These are phyloP conservation scores for Anastatus disparis DNA, from an alignment of 1,140 invertebrate species.

Conservation along the genomic window DNA sequence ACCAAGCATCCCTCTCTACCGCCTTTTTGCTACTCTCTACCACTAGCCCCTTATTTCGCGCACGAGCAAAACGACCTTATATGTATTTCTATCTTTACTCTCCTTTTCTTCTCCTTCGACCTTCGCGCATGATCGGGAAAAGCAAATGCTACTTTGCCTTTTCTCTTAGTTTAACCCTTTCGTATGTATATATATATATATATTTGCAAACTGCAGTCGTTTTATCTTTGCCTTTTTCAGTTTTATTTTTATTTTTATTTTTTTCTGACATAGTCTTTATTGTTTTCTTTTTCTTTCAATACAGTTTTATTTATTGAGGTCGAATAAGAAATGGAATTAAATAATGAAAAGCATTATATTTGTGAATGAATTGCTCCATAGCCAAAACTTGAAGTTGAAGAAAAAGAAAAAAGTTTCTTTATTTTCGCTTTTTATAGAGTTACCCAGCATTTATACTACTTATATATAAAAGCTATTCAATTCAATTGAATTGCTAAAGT, in stretches of 20 bases:
- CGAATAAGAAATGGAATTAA: background rate
- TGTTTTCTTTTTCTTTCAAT: conserved; percentile 11
- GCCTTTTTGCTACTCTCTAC: too few relatives aligned
- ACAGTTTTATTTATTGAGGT: too few relatives aligned
- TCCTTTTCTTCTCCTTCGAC: conserved; percentile 27
- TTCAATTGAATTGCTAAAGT: too few relatives aligned
- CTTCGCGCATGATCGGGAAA: conserved; percentile 31
- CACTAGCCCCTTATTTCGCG: conserved; percentile 9
- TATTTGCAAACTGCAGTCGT: background rate
- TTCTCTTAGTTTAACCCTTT: conserved; percentile 5
- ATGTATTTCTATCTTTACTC: conserved; percentile 4
- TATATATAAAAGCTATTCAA: too few relatives aligned
- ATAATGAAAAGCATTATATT: background rate
- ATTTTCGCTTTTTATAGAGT: background rate
- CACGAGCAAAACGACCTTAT: conserved; percentile 28
- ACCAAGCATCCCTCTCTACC: conserved; percentile 23
- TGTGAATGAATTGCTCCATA: conserved; percentile 15
- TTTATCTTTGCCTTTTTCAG: too few relatives aligned
- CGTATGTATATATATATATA: too few relatives aligned
- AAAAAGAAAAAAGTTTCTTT: too few relatives aligned
- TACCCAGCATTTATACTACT: background rate
- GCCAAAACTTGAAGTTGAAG: too few relatives aligned
- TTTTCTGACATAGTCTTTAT: background rate
- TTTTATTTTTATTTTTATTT: background rate
- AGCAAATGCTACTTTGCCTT: background rate